Conservation (phyloP, 2,888 invertebrate species). For the Andrena hattorfiana region DNA sequence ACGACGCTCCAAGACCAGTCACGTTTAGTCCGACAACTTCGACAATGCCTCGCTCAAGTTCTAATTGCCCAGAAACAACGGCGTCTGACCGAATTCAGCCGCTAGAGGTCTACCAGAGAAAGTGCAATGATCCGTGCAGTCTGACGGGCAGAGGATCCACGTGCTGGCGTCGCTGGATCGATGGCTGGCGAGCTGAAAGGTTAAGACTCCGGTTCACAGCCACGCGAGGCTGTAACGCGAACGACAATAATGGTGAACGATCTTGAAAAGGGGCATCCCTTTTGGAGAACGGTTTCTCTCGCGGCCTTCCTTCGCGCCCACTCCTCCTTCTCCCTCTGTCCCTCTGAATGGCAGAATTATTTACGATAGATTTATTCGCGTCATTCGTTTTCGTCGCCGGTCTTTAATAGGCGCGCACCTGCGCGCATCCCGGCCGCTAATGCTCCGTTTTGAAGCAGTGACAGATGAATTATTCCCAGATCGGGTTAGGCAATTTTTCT, state of each 20-base stretch:
- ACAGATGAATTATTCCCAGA: slow-evolving; percentile 62
- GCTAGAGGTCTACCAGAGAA: slow-evolving; percentile 1
- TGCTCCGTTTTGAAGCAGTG: slow-evolving; percentile 44
- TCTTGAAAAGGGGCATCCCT: slow-evolving; percentile 12
- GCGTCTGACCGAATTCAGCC: neutral
- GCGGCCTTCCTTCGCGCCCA: neutral
- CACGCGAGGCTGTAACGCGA: slow-evolving; percentile 9
- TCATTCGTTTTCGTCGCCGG: slow-evolving; percentile 47
- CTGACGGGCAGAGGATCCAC: neutral
- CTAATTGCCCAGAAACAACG: neutral
- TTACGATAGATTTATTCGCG: slow-evolving; percentile 51
- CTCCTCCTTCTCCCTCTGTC: too few species aligned
- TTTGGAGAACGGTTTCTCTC: neutral
- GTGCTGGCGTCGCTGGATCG: slow-evolving; percentile 7
- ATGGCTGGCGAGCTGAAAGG: slow-evolving; percentile 15
- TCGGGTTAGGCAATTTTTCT: slow-evolving; percentile 53
- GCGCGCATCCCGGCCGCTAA: slow-evolving; percentile 19
- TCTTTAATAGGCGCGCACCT: slow-evolving; percentile 55
- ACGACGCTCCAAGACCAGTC: slow-evolving; percentile 6
- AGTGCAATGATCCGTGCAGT: neutral
- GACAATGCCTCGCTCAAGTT: slow-evolving; percentile 13
- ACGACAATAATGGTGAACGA: slow-evolving; percentile 39
- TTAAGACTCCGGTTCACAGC: slow-evolving; percentile 4
- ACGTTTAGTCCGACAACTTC: slow-evolving; percentile 9
- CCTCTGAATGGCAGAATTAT: slow-evolving; percentile 25